Evolutionary conservation across 2,888 invertebrate species (phyloP).

Genomic region (Liodrosophila aerea): DNA sequence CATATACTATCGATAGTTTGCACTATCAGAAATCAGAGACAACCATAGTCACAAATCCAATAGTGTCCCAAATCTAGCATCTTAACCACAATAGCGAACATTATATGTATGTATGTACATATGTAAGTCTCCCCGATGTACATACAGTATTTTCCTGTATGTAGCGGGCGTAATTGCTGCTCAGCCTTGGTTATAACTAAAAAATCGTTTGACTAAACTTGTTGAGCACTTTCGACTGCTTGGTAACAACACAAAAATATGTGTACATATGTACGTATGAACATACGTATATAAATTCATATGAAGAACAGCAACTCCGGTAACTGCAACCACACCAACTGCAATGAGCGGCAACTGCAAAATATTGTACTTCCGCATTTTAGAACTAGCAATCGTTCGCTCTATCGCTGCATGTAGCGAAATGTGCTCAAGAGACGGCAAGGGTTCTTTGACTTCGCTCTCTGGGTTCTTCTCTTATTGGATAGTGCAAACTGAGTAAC

Average conservation of each 20-base stretch:
- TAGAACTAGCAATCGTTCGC: constrained; percentile 34
- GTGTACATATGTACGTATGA: too few relatives aligned
- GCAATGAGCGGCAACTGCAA: constrained; percentile 41
- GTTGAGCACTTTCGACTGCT: constrained; percentile 58
- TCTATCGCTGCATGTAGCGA: background rate
- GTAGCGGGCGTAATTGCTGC: too few relatives aligned
- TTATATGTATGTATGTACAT: too few relatives aligned
- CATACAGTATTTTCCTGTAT: too few relatives aligned
- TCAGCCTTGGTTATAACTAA: constrained; percentile 6
- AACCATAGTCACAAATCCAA: too few relatives aligned
- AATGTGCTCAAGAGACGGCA: constrained; percentile 49
- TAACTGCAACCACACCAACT: constrained; percentile 28
- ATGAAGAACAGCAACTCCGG: constrained; percentile 5
- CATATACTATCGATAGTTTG: too few relatives aligned
- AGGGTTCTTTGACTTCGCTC: constrained; percentile 50
- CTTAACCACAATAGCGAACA: too few relatives aligned
- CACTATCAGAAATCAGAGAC: too few relatives aligned
- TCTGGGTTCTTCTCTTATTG: constrained; percentile 16
- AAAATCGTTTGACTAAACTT: constrained; percentile 39
- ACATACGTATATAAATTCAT: too few relatives aligned
- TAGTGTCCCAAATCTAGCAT: too few relatives aligned
- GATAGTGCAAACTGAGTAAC: constrained; percentile 61
- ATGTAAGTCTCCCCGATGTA: too few relatives aligned
- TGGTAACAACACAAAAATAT: constrained; percentile 32
- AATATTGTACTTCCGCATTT: constrained; percentile 68